Evolutionary conservation across 2,113 vertebrate species (phyloP), one percentile per base, ranked within the genome.

Genomic region (Bambusicola thoracicus): DNA sequence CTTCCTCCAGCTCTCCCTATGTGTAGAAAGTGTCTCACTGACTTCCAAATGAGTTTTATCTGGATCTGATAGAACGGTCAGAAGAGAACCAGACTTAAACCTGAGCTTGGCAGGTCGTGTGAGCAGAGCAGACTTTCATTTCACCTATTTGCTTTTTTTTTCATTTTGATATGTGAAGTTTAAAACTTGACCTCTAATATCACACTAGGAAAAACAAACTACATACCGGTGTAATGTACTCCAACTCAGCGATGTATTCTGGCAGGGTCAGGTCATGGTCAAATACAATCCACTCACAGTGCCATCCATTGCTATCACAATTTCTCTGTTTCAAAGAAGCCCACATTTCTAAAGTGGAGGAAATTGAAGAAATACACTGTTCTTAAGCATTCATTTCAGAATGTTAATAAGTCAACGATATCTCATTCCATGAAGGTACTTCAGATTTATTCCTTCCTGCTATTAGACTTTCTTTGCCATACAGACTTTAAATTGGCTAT

Each of bases 211-310:
- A 81, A 49, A 85, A 9, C 30, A 66, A 30, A 80, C 43, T 75
- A 70, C 94, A 44, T 92, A 98, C 98, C 98, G 87, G 73, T 11
- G 97, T 98, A 89, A 97, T 29, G 27, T 98, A 98, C 85, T 98
- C 97, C 97, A 99, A 98, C 90, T 98, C 98, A 69, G 98, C 95
- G 41, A 98, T 51, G 93, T 98, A 98, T 94, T 99, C 98, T 27
- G 98, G 98, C 90, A 99, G 95, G 81, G 98, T 93, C 24, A 99
- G 97, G 30, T 99, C 98, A 78, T 95, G 98, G 72, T 99, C 98
- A 91, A 98, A 99, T 78, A 99, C 93, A 95, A 98, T 98, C 98
- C 98, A 99, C 92, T 98, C 97, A 73, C 85, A 97, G 74, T 97
- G 97, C 43, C 95, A 74, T 22, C 92, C 88, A 56, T 85, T 94